Conservation (phyloP, 2,113 vertebrate species). For the Sus scrofa region DNA sequence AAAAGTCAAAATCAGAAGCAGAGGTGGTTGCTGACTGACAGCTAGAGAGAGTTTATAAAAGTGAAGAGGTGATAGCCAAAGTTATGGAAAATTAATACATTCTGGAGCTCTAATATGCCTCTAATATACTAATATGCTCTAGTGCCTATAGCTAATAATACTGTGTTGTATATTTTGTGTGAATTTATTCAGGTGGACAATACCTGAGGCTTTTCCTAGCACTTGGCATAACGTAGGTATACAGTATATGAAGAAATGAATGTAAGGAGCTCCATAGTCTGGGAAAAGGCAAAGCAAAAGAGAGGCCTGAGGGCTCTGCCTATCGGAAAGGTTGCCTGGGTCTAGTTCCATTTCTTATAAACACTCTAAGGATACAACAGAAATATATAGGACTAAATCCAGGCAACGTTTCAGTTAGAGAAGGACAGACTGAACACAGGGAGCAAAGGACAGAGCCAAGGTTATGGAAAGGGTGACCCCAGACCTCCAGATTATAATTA, state of each 20-base stretch:
- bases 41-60: not conserved
- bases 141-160: not conserved
- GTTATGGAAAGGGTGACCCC: not conserved
- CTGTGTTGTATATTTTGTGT: not conserved
- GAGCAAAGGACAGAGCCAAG: not conserved
- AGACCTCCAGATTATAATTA: not conserved
- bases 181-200: not conserved
- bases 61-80: not conserved
- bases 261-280: not conserved
- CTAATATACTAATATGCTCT: too few species aligned
- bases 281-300: not conserved
- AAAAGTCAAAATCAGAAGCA: not conserved
- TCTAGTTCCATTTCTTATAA: conserved; percentile 33
- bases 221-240: not conserved
- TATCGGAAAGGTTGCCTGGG: not conserved
- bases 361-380: not conserved
- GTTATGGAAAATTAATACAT: not conserved
- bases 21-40: not conserved
- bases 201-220: not conserved
- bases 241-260: conserved; percentile 22
- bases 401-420: not conserved
- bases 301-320: not conserved
- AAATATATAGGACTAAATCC: not conserved
- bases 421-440: not conserved
- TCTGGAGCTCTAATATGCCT: not conserved